A percentile compares a stretch with the other conserved stretches of the same genome.
phyloP scores from a whole-genome alignment of 2,888 invertebrate species.

The Erebia palarica region DNA sequence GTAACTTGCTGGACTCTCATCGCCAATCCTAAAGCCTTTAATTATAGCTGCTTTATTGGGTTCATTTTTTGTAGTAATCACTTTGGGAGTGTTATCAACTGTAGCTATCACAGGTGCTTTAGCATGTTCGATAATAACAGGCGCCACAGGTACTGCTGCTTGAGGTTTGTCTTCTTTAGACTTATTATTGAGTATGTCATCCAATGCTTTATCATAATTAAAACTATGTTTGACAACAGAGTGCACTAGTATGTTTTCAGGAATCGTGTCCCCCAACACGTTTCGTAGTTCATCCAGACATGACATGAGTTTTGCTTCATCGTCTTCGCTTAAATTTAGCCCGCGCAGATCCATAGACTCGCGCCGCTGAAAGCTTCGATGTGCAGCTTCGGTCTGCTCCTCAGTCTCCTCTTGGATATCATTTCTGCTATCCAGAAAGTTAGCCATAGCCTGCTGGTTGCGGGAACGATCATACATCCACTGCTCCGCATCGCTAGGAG shows the following conservation, averaged over 20 bases:
- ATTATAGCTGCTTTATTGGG: conserved; percentile 65
- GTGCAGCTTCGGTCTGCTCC: conserved; percentile 62
- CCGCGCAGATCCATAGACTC: conserved; percentile 78
- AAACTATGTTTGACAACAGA: conserved; percentile 88
- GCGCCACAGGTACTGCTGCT: conserved; percentile 49
- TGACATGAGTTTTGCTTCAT: conserved; percentile 89
- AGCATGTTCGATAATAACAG: conserved; percentile 54
- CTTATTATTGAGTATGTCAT: conserved; percentile 85
- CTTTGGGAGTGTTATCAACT: conserved; percentile 57
- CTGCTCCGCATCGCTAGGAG: conserved; percentile 92
- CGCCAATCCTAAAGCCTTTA: conserved; percentile 83
- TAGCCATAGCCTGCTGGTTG: conserved; percentile 87
- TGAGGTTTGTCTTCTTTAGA: conserved; percentile 45
- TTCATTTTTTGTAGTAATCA: conserved; percentile 72
- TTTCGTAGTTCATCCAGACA: conserved; percentile 92
- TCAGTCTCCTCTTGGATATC: conserved; percentile 87
- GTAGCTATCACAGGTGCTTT: conserved; percentile 58
- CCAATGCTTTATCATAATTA: conserved; percentile 87
- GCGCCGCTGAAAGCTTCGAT: conserved; percentile 56
- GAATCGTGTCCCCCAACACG: conserved; percentile 88
- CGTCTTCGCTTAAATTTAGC: conserved; percentile 83
- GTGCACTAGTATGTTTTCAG: conserved; percentile 88
- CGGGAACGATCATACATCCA: conserved; percentile 93
- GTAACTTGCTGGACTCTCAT: conserved; percentile 53
- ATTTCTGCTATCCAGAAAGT: conserved; percentile 88